phyloP scores from a whole-genome alignment of 2,797 vertebrate species.

The Carduelis carduelis region DNA sequence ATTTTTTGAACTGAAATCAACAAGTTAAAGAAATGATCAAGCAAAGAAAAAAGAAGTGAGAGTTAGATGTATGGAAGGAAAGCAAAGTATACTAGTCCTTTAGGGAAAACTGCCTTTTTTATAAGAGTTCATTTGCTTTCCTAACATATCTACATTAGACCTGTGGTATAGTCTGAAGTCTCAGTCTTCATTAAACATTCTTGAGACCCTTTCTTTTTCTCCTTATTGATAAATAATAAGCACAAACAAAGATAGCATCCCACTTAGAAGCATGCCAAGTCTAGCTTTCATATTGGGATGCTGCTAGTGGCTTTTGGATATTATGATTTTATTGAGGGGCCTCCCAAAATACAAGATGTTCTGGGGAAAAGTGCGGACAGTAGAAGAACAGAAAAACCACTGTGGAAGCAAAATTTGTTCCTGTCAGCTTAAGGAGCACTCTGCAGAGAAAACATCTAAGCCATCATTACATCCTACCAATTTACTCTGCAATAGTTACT shows the following conservation, averaged over 20 bases:
- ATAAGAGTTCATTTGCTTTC: neutral
- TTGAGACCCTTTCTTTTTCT: neutral
- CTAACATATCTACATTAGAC: neutral
- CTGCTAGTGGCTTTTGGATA: neutral
- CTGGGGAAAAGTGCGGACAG: fast-evolving
- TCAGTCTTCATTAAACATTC: neutral
- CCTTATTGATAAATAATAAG: neutral
- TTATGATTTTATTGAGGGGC: neutral
- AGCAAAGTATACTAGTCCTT: neutral
- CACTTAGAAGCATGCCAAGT: neutral
- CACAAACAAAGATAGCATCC: neutral
- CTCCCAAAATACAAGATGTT: neutral
- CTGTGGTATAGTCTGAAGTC: neutral
- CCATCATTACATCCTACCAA: neutral
- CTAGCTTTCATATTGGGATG: neutral
- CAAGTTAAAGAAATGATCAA: neutral
- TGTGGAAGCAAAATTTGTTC: neutral
- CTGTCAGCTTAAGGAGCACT: neutral
- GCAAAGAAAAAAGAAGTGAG: neutral
- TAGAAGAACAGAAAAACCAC: neutral
- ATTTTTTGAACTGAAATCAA: neutral
- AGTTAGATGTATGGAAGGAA: neutral
- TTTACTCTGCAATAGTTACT: neutral
- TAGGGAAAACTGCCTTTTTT: neutral
- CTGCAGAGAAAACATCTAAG: neutral